Evolutionary conservation across 2,888 invertebrate species (phyloP).

Genomic region (Caenorhabditis panamensis): DNA sequence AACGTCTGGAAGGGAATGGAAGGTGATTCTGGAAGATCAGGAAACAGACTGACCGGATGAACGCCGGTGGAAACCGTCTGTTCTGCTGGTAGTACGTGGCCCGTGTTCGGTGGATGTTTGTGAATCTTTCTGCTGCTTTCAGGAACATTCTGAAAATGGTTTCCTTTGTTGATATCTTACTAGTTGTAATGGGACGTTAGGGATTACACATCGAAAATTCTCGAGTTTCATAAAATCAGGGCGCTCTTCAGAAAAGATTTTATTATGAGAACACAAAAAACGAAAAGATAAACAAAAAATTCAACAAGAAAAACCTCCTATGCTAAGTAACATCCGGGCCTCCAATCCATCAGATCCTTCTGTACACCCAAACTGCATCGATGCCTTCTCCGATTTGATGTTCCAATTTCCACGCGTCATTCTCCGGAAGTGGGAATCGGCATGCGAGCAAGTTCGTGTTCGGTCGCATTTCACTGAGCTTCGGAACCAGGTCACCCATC

Average conservation of each 20-base stretch:
- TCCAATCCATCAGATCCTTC: conserved; percentile 20
- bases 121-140: conserved; percentile 15
- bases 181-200: too few species aligned
- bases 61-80: conserved; percentile 65
- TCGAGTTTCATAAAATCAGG: conserved; percentile 16
- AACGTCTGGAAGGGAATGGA: conserved; percentile 54
- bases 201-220: conserved; percentile 35
- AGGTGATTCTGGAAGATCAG: not conserved
- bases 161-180: too few species aligned
- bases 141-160: conserved; percentile 21
- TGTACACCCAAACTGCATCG: conserved; percentile 79
- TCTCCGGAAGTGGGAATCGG: conserved; percentile 77
- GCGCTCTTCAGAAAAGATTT: not conserved
- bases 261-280: not conserved
- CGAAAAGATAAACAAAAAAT: conserved; percentile 31
- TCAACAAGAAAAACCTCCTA: conserved; percentile 21
- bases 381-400: conserved; percentile 78
- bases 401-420: conserved; percentile 63
- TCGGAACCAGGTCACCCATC: conserved; percentile 76
- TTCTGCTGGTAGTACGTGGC: conserved; percentile 69
- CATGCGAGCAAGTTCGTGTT: conserved; percentile 76
- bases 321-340: not conserved
- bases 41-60: conserved; percentile 59
- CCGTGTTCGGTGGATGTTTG: conserved; percentile 41
- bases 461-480: conserved; percentile 74